Evolutionary conservation across 2,888 invertebrate species (phyloP), one percentile per base, ranked within the genome.

Genomic region (Tetramorium bicarinatum): DNA sequence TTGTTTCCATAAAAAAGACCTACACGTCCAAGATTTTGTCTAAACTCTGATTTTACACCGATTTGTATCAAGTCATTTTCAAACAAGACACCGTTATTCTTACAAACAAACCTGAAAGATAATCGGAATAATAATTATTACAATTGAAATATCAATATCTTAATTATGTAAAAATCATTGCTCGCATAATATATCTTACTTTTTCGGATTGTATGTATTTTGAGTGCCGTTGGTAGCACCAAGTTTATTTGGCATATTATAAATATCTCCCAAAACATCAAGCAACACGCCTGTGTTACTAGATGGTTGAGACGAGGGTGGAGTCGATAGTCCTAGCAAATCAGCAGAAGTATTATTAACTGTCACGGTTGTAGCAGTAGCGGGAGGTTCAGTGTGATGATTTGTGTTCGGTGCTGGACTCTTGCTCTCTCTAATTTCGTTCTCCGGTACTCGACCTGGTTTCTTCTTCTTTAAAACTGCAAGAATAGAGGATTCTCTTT

Each of bases 1-100:
- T 99, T 99, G 95, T 99, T 99, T 87, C 99, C 99, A 96, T 99
- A 99, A 95, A 99, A 99, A 85, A 99, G 96, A 54, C 99, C 99
- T 92, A 99, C 96, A 83, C 99, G 97, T 25, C 99, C 99, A 92
- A 99, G 96, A 95, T 99, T 99, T 95, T 98, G 98, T 91, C 99
- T 96, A 93, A 97, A 99, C 95, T 99, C 99, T 93, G 99, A 98
- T 95, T 99, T 99, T 2, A 99, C 98, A 84, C 99, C 99, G 93
- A 99, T 99, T 96, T 99, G 99, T 86, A 99, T 97, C 91, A 99
- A 96, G 94, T 99, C 99, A 95, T 99, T 99, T 95, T 99, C 99
- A 95, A 99, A 99, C 38, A 99, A 96, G 38, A 99, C 99, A 81
- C 99, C 99, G 95, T 99, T 99, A 95, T 99, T 99, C 96, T 99